Percentiles rank a stretch among this genome's conserved stretches.
phyloP scores from a whole-genome alignment of 1,140 invertebrate species.

The Drosophila orosa region DNA sequence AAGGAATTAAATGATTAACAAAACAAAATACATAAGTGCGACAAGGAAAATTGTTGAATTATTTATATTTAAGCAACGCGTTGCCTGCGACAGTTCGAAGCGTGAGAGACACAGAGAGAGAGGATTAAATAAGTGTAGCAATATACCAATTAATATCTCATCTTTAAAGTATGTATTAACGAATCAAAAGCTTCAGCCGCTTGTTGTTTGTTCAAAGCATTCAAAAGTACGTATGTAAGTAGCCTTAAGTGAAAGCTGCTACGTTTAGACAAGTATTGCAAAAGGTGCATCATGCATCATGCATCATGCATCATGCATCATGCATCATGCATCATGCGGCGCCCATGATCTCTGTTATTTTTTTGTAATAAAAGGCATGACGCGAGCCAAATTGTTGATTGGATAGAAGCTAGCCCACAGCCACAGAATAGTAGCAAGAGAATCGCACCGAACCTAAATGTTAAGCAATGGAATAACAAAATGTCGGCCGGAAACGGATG shows the following conservation, averaged over 20 bases:
- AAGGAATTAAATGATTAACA: conserved; percentile 23
- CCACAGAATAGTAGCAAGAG: conserved; percentile 50
- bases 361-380: conserved; percentile 48
- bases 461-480: conserved; percentile 59
- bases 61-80: conserved; percentile 71
- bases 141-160: conserved; percentile 53
- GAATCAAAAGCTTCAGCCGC: conserved; percentile 66
- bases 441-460: conserved; percentile 56
- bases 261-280: conserved; percentile 56
- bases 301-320: too few species aligned
- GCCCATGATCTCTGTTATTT: conserved; percentile 56
- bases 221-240: conserved; percentile 52
- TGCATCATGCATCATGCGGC: conserved; percentile 16
- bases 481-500: conserved; percentile 40
- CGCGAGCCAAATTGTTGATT: conserved; percentile 39
- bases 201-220: conserved; percentile 72
- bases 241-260: conserved; percentile 42
- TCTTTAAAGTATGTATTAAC: conserved; percentile 45
- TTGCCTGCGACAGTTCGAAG: conserved; percentile 65
- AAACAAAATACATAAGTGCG: conserved; percentile 22
- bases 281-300: conserved; percentile 5
- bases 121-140: conserved; percentile 54
- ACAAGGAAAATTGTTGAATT: conserved; percentile 60
- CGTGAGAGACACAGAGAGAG: background rate
- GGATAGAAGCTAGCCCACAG: conserved; percentile 51